A percentile compares a stretch with the other conserved stretches of the same genome.
These are phyloP conservation scores for Chlorops oryzae DNA, from an alignment of 1,140 invertebrate genomes.

Conservation along the genomic window DNA sequence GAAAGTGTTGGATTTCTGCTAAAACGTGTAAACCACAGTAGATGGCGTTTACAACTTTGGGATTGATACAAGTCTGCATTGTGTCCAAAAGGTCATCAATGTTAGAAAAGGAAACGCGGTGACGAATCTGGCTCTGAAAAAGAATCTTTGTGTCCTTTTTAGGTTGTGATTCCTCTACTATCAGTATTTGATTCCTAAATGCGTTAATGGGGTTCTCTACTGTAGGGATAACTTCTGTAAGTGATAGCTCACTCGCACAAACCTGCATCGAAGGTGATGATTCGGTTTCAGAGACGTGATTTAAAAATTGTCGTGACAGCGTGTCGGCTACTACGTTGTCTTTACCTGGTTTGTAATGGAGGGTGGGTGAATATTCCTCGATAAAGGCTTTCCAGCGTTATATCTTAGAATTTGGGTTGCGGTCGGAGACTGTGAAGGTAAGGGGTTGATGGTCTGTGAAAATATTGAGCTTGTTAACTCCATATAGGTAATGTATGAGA, in stretches of 20 bases:
- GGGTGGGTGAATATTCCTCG: conserved; percentile 11
- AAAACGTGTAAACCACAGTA: conserved; percentile 8
- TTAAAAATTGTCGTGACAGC: conserved; percentile 13
- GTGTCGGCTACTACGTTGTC: conserved; percentile 26
- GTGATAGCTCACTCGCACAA: conserved; percentile 13
- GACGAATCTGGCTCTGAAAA: too few species aligned
- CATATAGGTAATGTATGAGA: conserved; percentile 4
- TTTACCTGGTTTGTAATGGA: conserved; percentile 30
- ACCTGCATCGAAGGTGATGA: conserved; percentile 14
- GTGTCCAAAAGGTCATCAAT: too few species aligned
- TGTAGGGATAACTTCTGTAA: conserved; percentile 10
- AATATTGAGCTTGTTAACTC: background rate
- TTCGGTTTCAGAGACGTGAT: conserved; percentile 2
- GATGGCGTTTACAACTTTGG: conserved; percentile 13
- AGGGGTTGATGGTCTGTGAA: conserved; percentile 23
- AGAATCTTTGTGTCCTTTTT: too few species aligned
- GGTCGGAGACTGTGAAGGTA: conserved; percentile 5
- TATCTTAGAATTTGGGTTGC: conserved; percentile 5
- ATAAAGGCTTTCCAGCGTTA: conserved; percentile 3
- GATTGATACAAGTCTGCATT: too few species aligned
- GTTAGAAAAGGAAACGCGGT: too few species aligned
- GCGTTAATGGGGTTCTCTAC: conserved; percentile 13
- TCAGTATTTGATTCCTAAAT: conserved; percentile 12
- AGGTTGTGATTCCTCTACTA: too few species aligned
- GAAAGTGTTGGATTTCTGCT: conserved; percentile 8